phyloP scores from a whole-genome alignment of 2,113 vertebrate species.

The Ondatra zibethicus region DNA sequence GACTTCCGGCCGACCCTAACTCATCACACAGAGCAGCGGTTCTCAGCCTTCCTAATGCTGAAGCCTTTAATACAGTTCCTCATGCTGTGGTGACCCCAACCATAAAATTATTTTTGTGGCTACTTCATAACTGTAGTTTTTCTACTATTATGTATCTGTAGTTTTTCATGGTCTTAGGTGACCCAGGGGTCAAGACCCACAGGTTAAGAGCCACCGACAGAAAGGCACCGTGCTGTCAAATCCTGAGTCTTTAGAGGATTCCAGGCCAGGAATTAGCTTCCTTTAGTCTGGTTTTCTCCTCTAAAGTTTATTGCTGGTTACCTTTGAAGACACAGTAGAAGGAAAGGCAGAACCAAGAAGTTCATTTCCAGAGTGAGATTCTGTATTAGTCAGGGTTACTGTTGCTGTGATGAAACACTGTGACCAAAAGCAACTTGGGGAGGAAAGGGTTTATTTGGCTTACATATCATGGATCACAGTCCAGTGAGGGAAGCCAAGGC shows the following conservation, averaged over 20 bases:
- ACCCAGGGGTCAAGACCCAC: neutral
- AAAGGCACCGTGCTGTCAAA: neutral
- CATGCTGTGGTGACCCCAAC: neutral
- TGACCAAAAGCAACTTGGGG: neutral
- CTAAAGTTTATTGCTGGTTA: neutral
- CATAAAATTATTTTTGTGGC: neutral
- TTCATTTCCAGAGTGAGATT: constrained; percentile 3
- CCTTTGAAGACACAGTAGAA: neutral
- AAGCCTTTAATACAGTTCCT: neutral
- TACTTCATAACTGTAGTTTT: neutral
- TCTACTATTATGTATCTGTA: neutral
- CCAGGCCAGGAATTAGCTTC: neutral
- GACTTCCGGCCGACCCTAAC: neutral
- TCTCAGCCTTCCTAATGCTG: neutral
- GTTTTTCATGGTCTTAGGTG: neutral
- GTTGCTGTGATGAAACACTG: neutral
- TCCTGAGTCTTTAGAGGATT: neutral
- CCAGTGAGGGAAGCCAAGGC: neutral
- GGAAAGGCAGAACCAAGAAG: neutral
- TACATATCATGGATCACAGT: neutral
- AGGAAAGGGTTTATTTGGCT: neutral
- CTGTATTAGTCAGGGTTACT: neutral
- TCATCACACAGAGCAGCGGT: neutral
- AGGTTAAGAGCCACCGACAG: neutral
- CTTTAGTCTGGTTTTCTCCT: constrained; percentile 6